phyloP scores from a whole-genome alignment of 1,140 invertebrate genomes.

The Pantala flavescens region DNA sequence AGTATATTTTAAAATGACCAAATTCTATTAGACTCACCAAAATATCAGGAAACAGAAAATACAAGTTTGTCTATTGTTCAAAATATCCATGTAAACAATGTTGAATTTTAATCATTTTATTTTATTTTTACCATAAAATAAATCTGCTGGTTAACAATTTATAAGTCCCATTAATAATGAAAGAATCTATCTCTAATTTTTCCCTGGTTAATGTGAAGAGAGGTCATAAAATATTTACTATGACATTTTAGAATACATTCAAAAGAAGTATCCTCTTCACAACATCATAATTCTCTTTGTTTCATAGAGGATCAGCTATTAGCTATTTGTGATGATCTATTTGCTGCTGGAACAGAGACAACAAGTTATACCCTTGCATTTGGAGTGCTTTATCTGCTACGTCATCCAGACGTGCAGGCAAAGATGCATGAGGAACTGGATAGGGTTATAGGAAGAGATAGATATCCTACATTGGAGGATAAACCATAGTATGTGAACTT shows the following conservation, averaged over 20 bases:
- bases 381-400: slow-evolving; percentile 42
- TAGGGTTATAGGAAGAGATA: slow-evolving; percentile 45
- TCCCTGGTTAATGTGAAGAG: no score
- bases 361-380: slow-evolving; percentile 47
- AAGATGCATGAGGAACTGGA: slow-evolving; percentile 51
- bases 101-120: no score
- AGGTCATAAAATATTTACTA: slow-evolving; percentile 20
- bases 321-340: slow-evolving; percentile 67
- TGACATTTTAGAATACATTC: not conserved
- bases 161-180: no score
- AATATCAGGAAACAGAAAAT: no score
- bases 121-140: no score
- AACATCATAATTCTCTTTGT: not conserved
- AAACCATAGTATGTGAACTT: slow-evolving; percentile 46
- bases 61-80: no score
- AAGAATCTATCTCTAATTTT: no score
- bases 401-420: slow-evolving; percentile 45
- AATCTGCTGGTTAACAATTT: no score
- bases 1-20: no score
- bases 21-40: no score
- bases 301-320: slow-evolving; percentile 57
- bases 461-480: slow-evolving; percentile 56
- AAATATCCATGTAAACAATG: no score
- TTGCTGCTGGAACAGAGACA: slow-evolving; percentile 69
- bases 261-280: no score